Base-by-base conservation (phyloP, 2,113 vertebrate species). In the Sylvilagus bachmani region DNA sequence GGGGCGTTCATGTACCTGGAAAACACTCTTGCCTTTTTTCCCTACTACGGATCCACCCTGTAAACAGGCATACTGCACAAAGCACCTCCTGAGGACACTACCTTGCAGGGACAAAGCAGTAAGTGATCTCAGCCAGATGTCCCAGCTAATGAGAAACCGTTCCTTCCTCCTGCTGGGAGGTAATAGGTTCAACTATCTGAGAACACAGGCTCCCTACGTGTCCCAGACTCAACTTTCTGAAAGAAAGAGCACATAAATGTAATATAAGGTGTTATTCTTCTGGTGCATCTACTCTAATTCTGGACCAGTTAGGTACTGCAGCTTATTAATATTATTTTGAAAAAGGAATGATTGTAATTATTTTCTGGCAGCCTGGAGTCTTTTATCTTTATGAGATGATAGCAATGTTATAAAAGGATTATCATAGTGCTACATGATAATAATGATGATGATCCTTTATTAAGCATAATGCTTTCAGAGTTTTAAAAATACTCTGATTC, bases 371-470 rank as follows among this genome's bases (percentile, higher is more conserved):
- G 93, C 77, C 71, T 61, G n/a, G 55, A 96, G 55, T 73, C 71
- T 95, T 97, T 93, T 88, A 96, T 93, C 87, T 93, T 96, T 95
- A 91, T 38, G 55, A 80, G 92, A 96, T 61, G 38, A 91, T 53
- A 89, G 62, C 19, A 79, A 19, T 82, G 31, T 73, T 90, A 96
- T 93, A 79, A 91, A 93, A 83, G 67, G 84, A 70, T 94, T 74
- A 94, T 84, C 66, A 82, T 3, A 66, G 10, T 29, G 19, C 27
- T 90, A 8, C 24, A 55, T 61, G 69, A 62, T 51, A 49, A 90
- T 62, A 75, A 95, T 75, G 49, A 92, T 73, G 95, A 93, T 96
- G 61, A 86, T 61, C 31, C 49, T 89, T 86, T 95, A 51, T 93
- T 84, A 64, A 71, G 27, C 53, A 5, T 62, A 79, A 86, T 75